These are phyloP conservation scores for Prorops nasuta DNA, from an alignment of 1,140 invertebrate genomes.

Conservation along the genomic window DNA sequence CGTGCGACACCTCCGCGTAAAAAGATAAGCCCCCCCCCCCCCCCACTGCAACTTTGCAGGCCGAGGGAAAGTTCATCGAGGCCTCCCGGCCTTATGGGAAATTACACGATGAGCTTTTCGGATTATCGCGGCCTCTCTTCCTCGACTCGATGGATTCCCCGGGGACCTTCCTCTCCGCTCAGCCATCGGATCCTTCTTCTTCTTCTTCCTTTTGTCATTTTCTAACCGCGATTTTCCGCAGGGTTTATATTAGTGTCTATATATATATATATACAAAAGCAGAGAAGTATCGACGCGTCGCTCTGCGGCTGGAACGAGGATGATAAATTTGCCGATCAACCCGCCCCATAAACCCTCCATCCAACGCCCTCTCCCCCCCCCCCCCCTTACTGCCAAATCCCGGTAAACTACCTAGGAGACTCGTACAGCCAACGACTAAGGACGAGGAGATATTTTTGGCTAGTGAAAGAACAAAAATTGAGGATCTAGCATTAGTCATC, in stretches of 20 bases:
- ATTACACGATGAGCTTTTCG: slow-evolving; percentile 40
- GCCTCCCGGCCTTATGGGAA: slow-evolving; percentile 39
- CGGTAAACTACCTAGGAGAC: no score
- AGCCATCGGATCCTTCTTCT: not conserved
- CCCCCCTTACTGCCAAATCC: no score
- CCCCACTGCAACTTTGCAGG: not conserved
- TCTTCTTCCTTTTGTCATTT: slow-evolving; percentile 6
- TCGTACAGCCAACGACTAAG: no score
- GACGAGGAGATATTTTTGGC: no score
- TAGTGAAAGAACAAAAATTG: no score
- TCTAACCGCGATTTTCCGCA: no score
- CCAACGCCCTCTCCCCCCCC: no score
- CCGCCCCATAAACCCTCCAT: not conserved
- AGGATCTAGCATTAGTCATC: no score
- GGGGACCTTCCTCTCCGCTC: no score
- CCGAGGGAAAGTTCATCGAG: not conserved
- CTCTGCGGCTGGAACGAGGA: slow-evolving; percentile 5
- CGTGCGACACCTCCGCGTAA: slow-evolving; percentile 4
- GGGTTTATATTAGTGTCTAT: no score
- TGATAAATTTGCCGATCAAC: slow-evolving; percentile 22
- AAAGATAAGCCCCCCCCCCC: slow-evolving; percentile 1
- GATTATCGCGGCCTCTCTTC: slow-evolving; percentile 25
- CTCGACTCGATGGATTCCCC: no score
- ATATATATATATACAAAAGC: no score
- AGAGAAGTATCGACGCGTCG: slow-evolving; percentile 21